A percentile compares a stretch with the other conserved stretches of the same genome.
These are phyloP conservation scores for Motacilla alba DNA, from an alignment of 2,113 vertebrate species.

Conservation along the genomic window DNA sequence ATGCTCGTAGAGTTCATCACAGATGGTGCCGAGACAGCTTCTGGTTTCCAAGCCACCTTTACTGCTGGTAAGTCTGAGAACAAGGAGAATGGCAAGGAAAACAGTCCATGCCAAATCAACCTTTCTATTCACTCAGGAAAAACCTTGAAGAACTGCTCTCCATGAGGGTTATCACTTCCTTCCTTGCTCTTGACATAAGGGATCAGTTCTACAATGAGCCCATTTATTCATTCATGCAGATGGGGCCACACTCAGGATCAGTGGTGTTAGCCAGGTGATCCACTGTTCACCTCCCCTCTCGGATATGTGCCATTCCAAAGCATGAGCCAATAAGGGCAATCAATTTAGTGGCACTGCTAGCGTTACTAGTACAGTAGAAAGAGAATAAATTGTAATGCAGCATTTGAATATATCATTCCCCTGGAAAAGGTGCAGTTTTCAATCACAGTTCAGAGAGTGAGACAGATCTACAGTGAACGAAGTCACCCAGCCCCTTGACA, in stretches of 20 bases:
- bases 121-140: neutral
- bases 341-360: neutral
- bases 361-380: neutral
- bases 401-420: neutral
- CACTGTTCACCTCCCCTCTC: neutral
- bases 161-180: neutral
- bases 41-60: slow-evolving; percentile 57
- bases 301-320: neutral
- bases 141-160: neutral
- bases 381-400: neutral
- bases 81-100: neutral
- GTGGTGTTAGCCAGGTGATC: neutral
- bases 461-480: neutral
- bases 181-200: neutral
- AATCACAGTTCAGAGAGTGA: neutral
- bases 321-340: neutral
- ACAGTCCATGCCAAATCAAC: neutral
- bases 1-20: slow-evolving; percentile 54
- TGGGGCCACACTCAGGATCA: neutral
- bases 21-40: neutral
- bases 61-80: slow-evolving; percentile 38
- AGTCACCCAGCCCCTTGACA: neutral
- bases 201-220: neutral
- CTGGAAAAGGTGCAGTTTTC: neutral
- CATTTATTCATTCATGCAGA: neutral